Conservation (phyloP, 2,797 vertebrate species). For the Lagodon rhomboides region DNA sequence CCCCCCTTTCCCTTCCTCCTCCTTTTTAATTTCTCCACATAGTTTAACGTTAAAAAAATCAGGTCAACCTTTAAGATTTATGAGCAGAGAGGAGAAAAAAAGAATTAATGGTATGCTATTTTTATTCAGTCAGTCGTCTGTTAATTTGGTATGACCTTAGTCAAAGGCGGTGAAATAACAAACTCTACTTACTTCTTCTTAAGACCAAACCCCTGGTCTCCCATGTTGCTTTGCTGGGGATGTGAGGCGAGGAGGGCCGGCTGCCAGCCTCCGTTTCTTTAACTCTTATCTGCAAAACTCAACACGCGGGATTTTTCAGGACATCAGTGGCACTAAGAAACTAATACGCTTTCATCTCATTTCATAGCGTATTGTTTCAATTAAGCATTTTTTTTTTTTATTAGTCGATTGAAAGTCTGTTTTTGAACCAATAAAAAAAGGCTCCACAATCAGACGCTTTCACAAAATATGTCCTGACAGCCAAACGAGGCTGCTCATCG, state of each 20-base stretch:
- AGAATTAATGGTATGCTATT: conserved; percentile 91
- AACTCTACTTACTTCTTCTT: conserved; percentile 86
- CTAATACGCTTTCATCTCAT: conserved; percentile 74
- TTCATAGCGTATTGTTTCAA: conserved; percentile 76
- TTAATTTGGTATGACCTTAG: conserved; percentile 92
- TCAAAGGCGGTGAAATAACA: conserved; percentile 89
- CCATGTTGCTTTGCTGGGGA: conserved; percentile 74
- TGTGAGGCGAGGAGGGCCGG: conserved; percentile 68
- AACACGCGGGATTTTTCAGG: conserved; percentile 70
- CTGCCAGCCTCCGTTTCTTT: conserved; percentile 54
- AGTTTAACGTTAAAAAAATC: conserved; percentile 89
- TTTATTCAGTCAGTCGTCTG: conserved; percentile 88
- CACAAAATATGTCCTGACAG: conserved; percentile 54
- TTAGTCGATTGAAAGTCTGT: conserved; percentile 59
- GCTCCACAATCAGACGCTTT: conserved; percentile 20
- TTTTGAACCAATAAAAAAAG: conserved; percentile 62
- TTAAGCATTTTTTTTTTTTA: conserved; percentile 57
- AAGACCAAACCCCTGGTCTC: conserved; percentile 81
- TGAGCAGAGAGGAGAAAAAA: conserved; percentile 79
- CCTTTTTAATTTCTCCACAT: conserved; percentile 85
- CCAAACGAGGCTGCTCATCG: conserved; percentile 31
- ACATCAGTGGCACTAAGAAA: conserved; percentile 75
- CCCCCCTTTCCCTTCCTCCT: conserved; percentile 47
- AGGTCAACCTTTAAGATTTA: conserved; percentile 90
- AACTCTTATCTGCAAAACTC: conserved; percentile 84